Evolutionary conservation across 2,797 vertebrate genomes (phyloP).

Genomic region (Propithecus deckenii): DNA sequence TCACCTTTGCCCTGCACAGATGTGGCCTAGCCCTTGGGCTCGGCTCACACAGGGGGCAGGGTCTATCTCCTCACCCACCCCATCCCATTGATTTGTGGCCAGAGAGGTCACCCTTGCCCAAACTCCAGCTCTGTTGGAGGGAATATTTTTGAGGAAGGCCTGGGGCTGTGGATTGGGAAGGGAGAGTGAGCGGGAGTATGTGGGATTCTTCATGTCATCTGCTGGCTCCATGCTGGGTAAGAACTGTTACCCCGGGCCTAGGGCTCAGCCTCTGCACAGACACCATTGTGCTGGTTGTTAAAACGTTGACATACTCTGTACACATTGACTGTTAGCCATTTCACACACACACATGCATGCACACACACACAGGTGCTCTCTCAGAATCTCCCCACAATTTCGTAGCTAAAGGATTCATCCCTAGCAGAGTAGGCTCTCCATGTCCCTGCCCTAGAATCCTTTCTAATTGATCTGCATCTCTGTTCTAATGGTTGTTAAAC

Average conservation of each 20-base stretch:
- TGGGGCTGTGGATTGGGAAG: background rate
- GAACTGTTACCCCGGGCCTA: rapidly evolving
- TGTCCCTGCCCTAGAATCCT: background rate
- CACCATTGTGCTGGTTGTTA: background rate
- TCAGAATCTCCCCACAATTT: background rate
- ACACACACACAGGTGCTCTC: background rate
- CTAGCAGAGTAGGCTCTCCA: background rate
- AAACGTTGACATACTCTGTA: background rate
- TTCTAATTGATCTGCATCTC: background rate
- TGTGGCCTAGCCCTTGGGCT: background rate
- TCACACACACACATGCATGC: background rate
- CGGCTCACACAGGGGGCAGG: too few relatives aligned
- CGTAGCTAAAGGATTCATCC: background rate
- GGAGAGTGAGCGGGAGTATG: background rate
- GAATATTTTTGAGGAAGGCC: background rate
- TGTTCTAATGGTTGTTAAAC: background rate
- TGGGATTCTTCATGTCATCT: background rate
- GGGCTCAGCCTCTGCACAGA: background rate
- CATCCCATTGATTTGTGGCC: background rate
- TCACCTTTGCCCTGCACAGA: background rate
- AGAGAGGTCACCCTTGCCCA: background rate
- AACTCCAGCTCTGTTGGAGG: background rate
- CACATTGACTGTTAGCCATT: background rate
- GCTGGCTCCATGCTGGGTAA: background rate
- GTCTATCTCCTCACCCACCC: background rate